phyloP scores from a whole-genome alignment of 2,888 invertebrate genomes.

The Sialis lutaria region DNA sequence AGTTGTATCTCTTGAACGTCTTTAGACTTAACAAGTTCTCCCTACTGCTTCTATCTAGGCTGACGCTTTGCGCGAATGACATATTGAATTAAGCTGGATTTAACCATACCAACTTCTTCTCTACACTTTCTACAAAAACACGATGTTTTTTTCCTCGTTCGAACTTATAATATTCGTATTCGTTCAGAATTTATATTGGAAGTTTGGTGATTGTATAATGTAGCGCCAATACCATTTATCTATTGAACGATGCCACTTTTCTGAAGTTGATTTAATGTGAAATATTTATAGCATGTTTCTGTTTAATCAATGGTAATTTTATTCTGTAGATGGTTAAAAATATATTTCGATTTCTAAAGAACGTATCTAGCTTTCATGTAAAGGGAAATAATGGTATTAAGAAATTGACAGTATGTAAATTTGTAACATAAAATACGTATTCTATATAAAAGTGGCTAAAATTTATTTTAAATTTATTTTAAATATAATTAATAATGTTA shows the following conservation, averaged over 20 bases:
- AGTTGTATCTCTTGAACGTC: no score
- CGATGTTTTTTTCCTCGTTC: background rate
- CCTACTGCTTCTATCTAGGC: background rate
- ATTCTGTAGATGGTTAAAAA: no score
- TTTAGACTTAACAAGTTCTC: no score
- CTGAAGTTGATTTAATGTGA: background rate
- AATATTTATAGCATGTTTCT: background rate
- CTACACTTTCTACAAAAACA: background rate
- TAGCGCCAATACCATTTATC: background rate
- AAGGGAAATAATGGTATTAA: no score
- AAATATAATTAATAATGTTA: no score
- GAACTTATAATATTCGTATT: background rate
- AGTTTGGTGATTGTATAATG: background rate
- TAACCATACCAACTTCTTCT: background rate
- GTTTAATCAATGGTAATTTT: no score
- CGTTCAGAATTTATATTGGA: background rate
- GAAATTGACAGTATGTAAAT: no score
- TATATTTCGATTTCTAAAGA: no score
- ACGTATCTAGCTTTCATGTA: no score
- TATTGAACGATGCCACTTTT: background rate
- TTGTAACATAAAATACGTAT: no score
- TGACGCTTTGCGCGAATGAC: background rate
- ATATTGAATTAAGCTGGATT: constrained; percentile 6
- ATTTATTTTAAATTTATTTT: no score
- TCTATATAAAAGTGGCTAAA: no score